Evolutionary conservation across 2,797 vertebrate species (phyloP).

Genomic region (Acomys russatus): DNA sequence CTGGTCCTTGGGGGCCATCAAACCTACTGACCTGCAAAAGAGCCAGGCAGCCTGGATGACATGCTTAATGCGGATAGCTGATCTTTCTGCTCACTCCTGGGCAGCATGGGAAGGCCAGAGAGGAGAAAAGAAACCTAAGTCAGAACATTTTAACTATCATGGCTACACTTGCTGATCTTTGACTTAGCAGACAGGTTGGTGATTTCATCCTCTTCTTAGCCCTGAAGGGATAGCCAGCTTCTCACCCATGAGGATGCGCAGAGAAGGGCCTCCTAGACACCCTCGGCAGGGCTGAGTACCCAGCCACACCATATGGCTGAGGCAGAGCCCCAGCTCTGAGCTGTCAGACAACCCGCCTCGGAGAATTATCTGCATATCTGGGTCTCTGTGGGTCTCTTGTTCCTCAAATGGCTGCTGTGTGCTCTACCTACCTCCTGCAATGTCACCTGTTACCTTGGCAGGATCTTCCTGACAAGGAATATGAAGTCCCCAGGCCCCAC

Average conservation of each 20-base stretch:
- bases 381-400: slow-evolving; percentile 33
- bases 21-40: background rate
- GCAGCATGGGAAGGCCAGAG: background rate
- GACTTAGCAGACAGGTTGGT: background rate
- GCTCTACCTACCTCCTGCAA: slow-evolving; percentile 30
- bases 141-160: background rate
- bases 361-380: background rate
- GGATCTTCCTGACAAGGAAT: background rate
- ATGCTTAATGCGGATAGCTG: too few species aligned
- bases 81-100: background rate
- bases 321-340: background rate
- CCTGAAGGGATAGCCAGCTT: background rate
- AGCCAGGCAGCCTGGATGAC: background rate
- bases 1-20: background rate
- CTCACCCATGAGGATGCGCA: background rate
- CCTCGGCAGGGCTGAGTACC: background rate
- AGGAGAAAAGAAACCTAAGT: background rate
- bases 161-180: background rate
- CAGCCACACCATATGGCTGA: background rate
- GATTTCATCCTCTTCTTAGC: background rate
- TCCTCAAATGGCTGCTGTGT: slow-evolving; percentile 55
- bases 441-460: slow-evolving; percentile 61
- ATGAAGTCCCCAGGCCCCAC: background rate
- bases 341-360: background rate
- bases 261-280: background rate